Base-by-base conservation (phyloP, 2,797 vertebrate genomes). In the Smutsia temminckii region DNA sequence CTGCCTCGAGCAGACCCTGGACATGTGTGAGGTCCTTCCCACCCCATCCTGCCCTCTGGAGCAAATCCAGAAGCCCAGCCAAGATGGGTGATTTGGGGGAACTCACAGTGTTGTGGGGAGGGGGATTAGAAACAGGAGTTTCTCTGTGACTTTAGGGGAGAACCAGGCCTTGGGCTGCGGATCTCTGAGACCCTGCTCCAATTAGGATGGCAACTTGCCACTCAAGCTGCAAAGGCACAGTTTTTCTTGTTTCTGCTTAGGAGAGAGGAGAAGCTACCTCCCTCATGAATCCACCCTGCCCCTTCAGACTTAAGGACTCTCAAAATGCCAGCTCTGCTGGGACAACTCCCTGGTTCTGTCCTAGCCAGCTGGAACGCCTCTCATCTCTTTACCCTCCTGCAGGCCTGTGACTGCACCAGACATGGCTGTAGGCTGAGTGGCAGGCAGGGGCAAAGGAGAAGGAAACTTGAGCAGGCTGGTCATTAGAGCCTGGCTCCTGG, bases 401-500 rank as follows among this genome's bases (percentile, higher is more conserved):
- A 51, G 49, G 23, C 69, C 78, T 20, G 34, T 85, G 83, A 79
- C 93, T 72, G 25, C 29, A 46, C 37, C 46, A 49, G 83, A 40
- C 6, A 2, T n/a, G 94, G 87, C 61, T 34, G 55, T 83, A 79
- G 95, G 86, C 75, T 49, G 78, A 94, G 95, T 23, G 1, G 92
- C 9, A 3, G 49, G 34, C 9, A 16, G 29, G 61, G 29, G 51
- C 49, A 64, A 46, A 68, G 69, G 78, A 94, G 96, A 83, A 91
- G 64, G 95, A 85, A 96, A 93, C 61, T 55, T 91, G 94, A 96
- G 87, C 55, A 74, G 81, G 27, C 85, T 42, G 27, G 95, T 74
- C 81, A 94, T 85, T 78, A 74, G 93, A 97, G 92, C 84, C 32
- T 6, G 53, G 78, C 79, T 97, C 79, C 71, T 37, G 29, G 86